Percentiles rank a stretch among this genome's conserved stretches.
These are phyloP conservation scores for Fragum fragum DNA, from an alignment of 2,888 invertebrate genomes.

Conservation along the genomic window DNA sequence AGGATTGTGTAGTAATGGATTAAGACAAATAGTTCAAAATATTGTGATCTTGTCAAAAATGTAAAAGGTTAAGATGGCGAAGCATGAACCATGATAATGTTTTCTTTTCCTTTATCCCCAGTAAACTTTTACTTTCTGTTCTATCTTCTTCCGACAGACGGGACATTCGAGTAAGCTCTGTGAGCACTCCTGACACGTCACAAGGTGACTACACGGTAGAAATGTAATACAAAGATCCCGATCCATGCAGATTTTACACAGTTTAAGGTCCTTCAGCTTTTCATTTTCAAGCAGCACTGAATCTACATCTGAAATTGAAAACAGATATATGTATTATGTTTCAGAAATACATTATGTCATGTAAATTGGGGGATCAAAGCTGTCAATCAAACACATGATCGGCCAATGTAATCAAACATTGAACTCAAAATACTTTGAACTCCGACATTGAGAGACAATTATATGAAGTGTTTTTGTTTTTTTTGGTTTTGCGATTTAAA, in stretches of 20 bases:
- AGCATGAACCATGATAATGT: too few species aligned
- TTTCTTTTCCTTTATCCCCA: slow-evolving; percentile 36
- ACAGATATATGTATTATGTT: not conserved
- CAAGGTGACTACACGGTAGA: slow-evolving; percentile 72
- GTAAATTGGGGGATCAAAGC: too few species aligned
- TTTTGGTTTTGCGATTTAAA: too few species aligned
- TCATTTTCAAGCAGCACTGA: slow-evolving; percentile 65
- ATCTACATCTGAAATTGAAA: slow-evolving; percentile 52
- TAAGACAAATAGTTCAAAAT: not conserved
- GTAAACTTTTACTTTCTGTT: slow-evolving; percentile 61
- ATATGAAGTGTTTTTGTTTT: too few species aligned
- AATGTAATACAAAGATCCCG: slow-evolving; percentile 68
- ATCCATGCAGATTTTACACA: slow-evolving; percentile 75
- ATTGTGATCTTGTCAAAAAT: too few species aligned
- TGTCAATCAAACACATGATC: too few species aligned
- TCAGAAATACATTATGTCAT: not conserved
- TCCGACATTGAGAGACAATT: too few species aligned
- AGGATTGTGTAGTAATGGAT: not conserved
- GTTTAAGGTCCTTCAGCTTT: slow-evolving; percentile 67
- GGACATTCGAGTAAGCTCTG: slow-evolving; percentile 60
- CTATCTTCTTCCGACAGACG: slow-evolving; percentile 65
- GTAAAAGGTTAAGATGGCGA: too few species aligned
- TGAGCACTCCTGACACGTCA: slow-evolving; percentile 69
- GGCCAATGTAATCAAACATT: too few species aligned
- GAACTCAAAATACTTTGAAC: too few species aligned